Evolutionary conservation across 2,888 invertebrate genomes (phyloP), one percentile per base, ranked within the genome.

Genomic region (Dorcus parallelipipedus): DNA sequence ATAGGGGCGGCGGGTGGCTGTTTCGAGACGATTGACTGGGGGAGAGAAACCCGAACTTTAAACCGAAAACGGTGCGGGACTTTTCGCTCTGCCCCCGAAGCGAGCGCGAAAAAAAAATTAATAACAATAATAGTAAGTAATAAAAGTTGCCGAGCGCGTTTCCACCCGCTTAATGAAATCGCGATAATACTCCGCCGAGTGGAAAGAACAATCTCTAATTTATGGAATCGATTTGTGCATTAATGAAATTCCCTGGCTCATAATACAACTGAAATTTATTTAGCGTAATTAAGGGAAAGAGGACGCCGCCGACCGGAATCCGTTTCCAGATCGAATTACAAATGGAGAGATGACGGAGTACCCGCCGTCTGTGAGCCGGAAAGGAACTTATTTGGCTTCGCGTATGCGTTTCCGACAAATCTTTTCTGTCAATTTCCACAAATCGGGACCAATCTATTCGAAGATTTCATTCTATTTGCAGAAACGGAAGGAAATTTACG

Each of bases 221-320:
- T 45, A 45, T 45, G 45, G 45, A 9, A 45, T 45, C 45, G 45
- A 45, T 45, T 45, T 20, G 14, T 20, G 14, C 14, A 45, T 45
- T 45, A 45, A 45, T 10, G 45, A 45, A 45, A 45, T 45, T 45
- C 45, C 20, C 23, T 0, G 23, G 45, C 45, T 23, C 45, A 20
- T 45, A 45, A 45, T 45, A 45, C 14, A 45, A 45, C 17, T 45
- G 45, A 45, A 45, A 45, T 45, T 45, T 45, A 45, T 45, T 45
- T 45, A 45, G 45, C 45, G 45, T 45, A 45, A 45, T 45, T 45
- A 20, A 17, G 20, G 9, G 23, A 7, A 9, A 45, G 14, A 20
- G 45, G 45, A 20, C 6, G 45, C 9, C 14, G 45, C 17, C 14
- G 23, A 45, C 17, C 45, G 45, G 23, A 45, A 45, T 45, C 45